Conservation (phyloP, 2,797 vertebrate species). For the Stomatorhinus walkeri region DNA sequence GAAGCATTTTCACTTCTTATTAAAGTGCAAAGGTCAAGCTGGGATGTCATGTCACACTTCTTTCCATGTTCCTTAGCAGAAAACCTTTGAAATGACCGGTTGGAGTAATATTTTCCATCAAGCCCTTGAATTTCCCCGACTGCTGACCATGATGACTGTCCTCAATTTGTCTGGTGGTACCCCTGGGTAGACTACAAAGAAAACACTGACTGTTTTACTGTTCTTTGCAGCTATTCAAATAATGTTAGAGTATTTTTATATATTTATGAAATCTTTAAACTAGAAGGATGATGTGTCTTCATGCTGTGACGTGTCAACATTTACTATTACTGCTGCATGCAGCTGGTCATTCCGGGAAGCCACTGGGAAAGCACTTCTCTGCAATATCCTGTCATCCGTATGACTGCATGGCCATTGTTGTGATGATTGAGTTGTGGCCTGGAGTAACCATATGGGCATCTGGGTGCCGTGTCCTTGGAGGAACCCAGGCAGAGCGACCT, state of each 20-base stretch:
- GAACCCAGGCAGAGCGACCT: background rate
- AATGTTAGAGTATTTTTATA: background rate
- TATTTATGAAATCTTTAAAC: conserved; percentile 8
- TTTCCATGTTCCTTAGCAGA: conserved; percentile 65
- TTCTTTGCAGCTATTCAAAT: conserved; percentile 17
- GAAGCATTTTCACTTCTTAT: conserved; percentile 11
- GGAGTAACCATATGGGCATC: background rate
- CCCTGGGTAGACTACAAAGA: conserved; percentile 50
- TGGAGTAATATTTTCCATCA: conserved; percentile 65
- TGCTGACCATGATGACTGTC: conserved; percentile 42
- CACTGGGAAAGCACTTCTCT: background rate
- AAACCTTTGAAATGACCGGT: conserved; percentile 42
- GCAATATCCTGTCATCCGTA: background rate
- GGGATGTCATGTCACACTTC: conserved; percentile 41
- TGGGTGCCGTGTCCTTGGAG: background rate
- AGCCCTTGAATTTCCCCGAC: conserved; percentile 50
- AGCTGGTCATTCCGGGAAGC: background rate
- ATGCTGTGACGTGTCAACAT: background rate
- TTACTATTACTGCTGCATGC: background rate
- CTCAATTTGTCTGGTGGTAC: conserved; percentile 42
- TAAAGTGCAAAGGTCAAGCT: conserved; percentile 44
- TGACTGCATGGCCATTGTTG: background rate
- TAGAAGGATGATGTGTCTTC: background rate
- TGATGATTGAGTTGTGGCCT: background rate
- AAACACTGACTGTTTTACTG: conserved; percentile 34